Percentiles rank a stretch among this genome's conserved stretches.
These are phyloP conservation scores for Tamandua tetradactyla DNA, from an alignment of 2,797 vertebrate genomes.

Conservation along the genomic window DNA sequence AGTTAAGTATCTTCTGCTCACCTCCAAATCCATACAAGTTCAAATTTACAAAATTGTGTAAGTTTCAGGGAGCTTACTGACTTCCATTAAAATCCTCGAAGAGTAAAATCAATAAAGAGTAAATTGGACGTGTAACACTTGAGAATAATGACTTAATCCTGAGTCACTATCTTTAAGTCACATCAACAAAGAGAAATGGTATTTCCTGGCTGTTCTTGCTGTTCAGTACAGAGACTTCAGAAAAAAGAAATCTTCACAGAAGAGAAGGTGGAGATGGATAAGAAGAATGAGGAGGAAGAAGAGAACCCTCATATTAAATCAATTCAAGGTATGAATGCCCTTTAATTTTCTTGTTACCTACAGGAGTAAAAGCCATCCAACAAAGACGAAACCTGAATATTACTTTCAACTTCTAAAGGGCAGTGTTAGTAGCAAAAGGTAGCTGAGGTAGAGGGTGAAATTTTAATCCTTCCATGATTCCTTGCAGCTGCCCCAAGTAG, in stretches of 20 bases:
- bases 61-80: not conserved
- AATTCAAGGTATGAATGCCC: not conserved
- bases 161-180: not conserved
- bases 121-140: not conserved
- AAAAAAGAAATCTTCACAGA: not conserved
- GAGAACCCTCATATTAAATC: not conserved
- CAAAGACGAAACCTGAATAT: not conserved
- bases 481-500: not conserved
- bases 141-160: not conserved
- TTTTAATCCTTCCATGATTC: not conserved
- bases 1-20: not conserved
- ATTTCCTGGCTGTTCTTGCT: not conserved
- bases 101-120: not conserved
- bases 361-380: not conserved
- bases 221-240: not conserved
- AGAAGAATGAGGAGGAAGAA: not conserved
- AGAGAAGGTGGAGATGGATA: not conserved
- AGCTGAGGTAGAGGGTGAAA: not conserved
- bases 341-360: not conserved
- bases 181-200: not conserved
- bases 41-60: not conserved
- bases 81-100: not conserved
- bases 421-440: not conserved
- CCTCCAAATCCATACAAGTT: not conserved
- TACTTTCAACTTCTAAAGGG: not conserved